Percentiles rank a stretch among this genome's conserved stretches.
Evolutionary conservation across 2,888 invertebrate species (phyloP).

Genomic region (Agonopterix subpropinquella): DNA sequence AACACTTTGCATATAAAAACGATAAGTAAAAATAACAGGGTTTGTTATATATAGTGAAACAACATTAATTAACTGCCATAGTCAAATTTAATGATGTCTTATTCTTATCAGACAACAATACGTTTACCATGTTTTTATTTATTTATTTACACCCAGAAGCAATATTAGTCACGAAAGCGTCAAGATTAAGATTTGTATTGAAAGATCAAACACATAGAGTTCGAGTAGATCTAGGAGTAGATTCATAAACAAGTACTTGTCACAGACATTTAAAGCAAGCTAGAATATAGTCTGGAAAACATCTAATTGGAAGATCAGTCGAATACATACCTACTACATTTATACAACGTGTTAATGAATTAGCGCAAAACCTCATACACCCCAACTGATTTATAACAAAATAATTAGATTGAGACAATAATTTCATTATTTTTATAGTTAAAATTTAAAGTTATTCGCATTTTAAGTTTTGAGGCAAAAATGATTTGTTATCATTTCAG

Average conservation of each 20-base stretch:
- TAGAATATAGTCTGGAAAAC: conserved; percentile 24
- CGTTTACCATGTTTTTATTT: conserved; percentile 21
- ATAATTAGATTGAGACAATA: no score
- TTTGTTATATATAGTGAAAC: conserved; percentile 4
- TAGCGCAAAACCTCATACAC: no score
- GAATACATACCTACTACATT: conserved; percentile 13
- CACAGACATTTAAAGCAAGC: conserved; percentile 32
- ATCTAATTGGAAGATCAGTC: conserved; percentile 55
- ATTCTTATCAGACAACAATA: conserved; percentile 32
- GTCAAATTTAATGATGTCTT: conserved; percentile 23
- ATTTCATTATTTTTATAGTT: no score
- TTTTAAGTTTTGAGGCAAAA: no score
- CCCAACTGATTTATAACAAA: no score
- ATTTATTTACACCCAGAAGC: conserved; percentile 45
- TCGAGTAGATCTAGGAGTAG: neutral
- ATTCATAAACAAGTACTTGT: conserved; percentile 8
- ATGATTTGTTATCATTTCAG: no score
- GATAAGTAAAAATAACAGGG: no score
- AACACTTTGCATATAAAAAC: no score
- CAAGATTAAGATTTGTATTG: conserved; percentile 23
- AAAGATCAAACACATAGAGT: conserved; percentile 3
- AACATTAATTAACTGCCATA: conserved; percentile 9
- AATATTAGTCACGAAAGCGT: conserved; percentile 35
- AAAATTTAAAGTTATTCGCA: no score
- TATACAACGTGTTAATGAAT: no score